Evolutionary conservation across 2,113 vertebrate genomes (phyloP), one percentile per base, ranked within the genome.

Genomic region (Calypte anna): DNA sequence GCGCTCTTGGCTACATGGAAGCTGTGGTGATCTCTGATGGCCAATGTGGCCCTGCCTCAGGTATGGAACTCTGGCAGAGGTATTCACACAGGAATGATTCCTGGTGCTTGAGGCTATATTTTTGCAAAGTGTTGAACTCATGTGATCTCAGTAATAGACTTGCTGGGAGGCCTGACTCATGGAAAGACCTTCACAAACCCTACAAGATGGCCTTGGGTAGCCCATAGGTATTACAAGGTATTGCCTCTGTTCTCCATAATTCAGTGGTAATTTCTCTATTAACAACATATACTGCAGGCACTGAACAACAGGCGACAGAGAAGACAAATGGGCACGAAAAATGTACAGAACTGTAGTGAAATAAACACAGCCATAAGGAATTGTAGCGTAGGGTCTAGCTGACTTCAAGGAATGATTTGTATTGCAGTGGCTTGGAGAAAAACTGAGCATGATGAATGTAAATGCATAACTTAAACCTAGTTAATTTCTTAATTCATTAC

Each of bases 401-500:
- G 69, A 72, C 69, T 80, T 81, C 44, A 83, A 72, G 61, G 13
- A 40, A 63, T 66, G 50, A 93, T 95, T 93, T 94, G 68, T 91
- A 46, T 72, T 62, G n/a, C 24, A 25, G 30, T 20, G 17, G 25
- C 76, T 72, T 81, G 46, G 53, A 94, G 68, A 78, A 95, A 96
- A 94, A 72, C 53, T 28, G 82, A 75, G 28, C 31, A 22, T 86
- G 80, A 96, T 61, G 31, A 86, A 95, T 86, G 48, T 38, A 90
- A 94, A 93, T 31, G n/a, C 36, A 66, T 86, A 94, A 94, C 73
- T 88, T 90, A 93, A 91, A 94, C 36, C 73, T 75, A 78, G 79
- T 93, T 96, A 97, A 96, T 96, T 90, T 95, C 82, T 96, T 84
- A 94, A 96, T 95, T 94, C 57, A 82, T 95, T 96, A 75, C 40